Conservation (phyloP, 2,113 vertebrate genomes). For the Ammodytes dubius region DNA sequence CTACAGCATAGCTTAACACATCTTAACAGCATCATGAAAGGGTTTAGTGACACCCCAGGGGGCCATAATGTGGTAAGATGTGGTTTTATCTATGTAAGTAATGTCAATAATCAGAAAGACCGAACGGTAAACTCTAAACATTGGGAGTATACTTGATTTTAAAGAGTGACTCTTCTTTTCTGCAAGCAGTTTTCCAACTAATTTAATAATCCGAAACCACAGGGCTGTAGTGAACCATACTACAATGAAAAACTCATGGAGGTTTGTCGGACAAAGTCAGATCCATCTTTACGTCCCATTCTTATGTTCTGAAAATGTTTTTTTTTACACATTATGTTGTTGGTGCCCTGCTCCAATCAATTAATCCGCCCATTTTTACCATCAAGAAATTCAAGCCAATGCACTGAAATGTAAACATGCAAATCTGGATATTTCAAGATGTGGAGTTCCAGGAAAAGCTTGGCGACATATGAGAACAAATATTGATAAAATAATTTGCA, state of each 20-base stretch:
- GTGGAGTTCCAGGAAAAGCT: neutral
- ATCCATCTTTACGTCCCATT: neutral
- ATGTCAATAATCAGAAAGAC: neutral
- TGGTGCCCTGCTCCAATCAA: neutral
- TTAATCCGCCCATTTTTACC: neutral
- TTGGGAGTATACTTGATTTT: neutral
- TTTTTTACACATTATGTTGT: neutral
- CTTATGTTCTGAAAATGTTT: neutral
- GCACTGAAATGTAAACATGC: slow-evolving; percentile 1
- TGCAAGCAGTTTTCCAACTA: neutral
- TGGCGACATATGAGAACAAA: slow-evolving; percentile 1
- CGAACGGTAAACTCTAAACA: neutral
- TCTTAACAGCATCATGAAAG: neutral
- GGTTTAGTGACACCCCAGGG: neutral
- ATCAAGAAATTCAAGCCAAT: neutral
- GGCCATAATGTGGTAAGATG: neutral
- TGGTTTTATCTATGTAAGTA: neutral
- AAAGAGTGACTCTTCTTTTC: neutral
- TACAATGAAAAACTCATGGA: neutral
- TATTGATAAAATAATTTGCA: neutral
- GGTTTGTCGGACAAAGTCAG: no score
- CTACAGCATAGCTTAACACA: neutral
- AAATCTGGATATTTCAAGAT: neutral
- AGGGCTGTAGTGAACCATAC: neutral
- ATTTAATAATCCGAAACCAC: neutral